Conservation (phyloP, 2,888 invertebrate genomes). For the Lasioglossum oenotherae region DNA sequence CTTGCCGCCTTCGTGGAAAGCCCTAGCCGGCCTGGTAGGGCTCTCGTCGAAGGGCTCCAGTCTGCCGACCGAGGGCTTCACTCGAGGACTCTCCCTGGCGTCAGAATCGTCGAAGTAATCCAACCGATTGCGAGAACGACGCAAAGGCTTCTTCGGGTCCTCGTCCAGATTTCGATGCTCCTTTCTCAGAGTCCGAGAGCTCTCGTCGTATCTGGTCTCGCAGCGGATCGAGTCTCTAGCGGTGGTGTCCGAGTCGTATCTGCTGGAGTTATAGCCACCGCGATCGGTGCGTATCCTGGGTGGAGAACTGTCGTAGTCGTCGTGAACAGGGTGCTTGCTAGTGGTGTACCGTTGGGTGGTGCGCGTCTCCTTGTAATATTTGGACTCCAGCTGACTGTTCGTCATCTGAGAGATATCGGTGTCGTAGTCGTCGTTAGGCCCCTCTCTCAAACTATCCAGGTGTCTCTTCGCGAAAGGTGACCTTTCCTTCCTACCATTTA, state of each 20-base stretch:
- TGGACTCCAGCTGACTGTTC: conserved; percentile 80
- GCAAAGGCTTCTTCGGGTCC: conserved; percentile 77
- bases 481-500: conserved; percentile 72
- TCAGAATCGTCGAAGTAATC: conserved; percentile 81
- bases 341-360: conserved; percentile 77
- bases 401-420: conserved; percentile 83
- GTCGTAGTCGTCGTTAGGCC: conserved; percentile 81
- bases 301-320: conserved; percentile 82
- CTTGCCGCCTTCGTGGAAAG: conserved; percentile 79
- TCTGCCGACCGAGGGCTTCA: conserved; percentile 66
- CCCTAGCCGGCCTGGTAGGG: conserved; percentile 74
- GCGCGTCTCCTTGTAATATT: conserved; percentile 79
- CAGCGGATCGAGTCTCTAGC: conserved; percentile 78
- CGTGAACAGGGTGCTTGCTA: conserved; percentile 74
- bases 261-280: conserved; percentile 78
- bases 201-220: conserved; percentile 75
- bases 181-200: conserved; percentile 70
- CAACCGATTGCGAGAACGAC: conserved; percentile 79
- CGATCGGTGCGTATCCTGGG: conserved; percentile 75
- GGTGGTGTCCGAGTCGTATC: conserved; percentile 82
- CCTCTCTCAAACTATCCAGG: conserved; percentile 77
- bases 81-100: conserved; percentile 75
- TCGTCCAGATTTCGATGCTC: conserved; percentile 74
- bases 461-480: conserved; percentile 73
- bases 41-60: conserved; percentile 77